phyloP scores from a whole-genome alignment of 2,888 invertebrate species.

The Gastrophysa polygoni region DNA sequence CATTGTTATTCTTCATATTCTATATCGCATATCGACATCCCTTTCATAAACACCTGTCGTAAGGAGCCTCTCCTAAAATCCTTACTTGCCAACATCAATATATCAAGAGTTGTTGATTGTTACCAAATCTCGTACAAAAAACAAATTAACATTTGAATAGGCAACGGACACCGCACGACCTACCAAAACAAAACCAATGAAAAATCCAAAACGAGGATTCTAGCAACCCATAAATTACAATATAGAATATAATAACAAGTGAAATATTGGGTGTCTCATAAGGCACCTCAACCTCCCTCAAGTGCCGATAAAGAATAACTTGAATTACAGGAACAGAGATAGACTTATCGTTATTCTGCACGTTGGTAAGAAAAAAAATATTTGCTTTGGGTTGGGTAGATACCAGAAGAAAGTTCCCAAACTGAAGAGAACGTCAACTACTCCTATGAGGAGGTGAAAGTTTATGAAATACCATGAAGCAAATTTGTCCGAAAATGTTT shows the following conservation, averaged over 20 bases:
- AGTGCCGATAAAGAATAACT: slow-evolving; percentile 17
- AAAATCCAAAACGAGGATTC: slow-evolving; percentile 16
- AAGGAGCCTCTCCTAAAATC: neutral
- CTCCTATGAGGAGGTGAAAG: neutral
- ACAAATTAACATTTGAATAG: slow-evolving; percentile 22
- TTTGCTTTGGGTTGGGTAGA: neutral
- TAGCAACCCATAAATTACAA: slow-evolving; percentile 20
- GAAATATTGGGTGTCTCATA: slow-evolving; percentile 27
- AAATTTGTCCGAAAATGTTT: no score
- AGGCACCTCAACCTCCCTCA: slow-evolving; percentile 25
- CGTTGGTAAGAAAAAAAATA: neutral
- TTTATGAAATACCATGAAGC: no score
- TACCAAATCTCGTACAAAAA: slow-evolving; percentile 13
- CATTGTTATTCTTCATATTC: no score
- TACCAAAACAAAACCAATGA: slow-evolving; percentile 25
- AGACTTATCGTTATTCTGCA: neutral
- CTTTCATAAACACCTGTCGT: neutral
- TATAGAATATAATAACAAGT: slow-evolving; percentile 19
- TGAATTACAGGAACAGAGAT: slow-evolving; percentile 8
- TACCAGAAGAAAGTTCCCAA: neutral
- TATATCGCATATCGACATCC: no score
- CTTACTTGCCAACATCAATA: neutral
- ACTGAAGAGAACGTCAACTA: neutral
- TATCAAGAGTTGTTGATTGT: slow-evolving; percentile 8
- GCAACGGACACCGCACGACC: slow-evolving; percentile 1